phyloP scores from a whole-genome alignment of 2,888 invertebrate genomes.

The Drosophila algonquin region DNA sequence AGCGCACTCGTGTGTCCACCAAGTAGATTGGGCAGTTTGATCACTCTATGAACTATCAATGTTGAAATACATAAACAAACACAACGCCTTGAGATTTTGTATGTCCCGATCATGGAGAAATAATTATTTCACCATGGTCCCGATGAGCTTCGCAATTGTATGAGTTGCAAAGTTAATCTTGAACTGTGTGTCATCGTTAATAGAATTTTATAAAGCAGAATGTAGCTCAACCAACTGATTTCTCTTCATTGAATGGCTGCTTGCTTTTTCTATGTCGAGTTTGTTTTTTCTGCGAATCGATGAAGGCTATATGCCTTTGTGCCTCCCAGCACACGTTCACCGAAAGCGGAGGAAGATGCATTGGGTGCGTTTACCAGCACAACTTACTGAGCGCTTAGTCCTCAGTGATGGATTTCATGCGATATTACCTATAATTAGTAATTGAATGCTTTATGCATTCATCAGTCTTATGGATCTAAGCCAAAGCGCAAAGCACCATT shows the following conservation, averaged over 20 bases:
- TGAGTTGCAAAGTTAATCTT: background rate
- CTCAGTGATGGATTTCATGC: no score
- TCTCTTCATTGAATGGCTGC: conserved; percentile 81
- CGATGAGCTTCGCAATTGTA: background rate
- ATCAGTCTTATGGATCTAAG: no score
- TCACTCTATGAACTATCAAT: background rate
- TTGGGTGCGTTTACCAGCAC: no score
- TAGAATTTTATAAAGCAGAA: background rate
- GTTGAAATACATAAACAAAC: background rate
- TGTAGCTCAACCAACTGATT: conserved; percentile 80
- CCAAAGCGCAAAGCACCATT: no score
- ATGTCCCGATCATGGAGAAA: background rate
- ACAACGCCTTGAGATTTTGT: background rate
- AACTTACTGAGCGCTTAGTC: no score
- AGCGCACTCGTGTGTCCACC: conserved; percentile 96
- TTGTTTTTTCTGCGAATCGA: conserved; percentile 74
- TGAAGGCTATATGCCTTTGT: conserved; percentile 33
- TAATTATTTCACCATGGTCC: no score
- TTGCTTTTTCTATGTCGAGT: conserved; percentile 81
- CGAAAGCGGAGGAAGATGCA: conserved; percentile 23
- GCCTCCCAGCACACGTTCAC: conserved; percentile 71
- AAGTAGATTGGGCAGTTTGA: conserved; percentile 88
- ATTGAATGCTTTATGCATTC: no score
- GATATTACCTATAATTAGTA: no score
- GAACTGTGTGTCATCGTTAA: background rate